Conservation (phyloP, 1,140 invertebrate genomes). For the Coelopa frigida region DNA sequence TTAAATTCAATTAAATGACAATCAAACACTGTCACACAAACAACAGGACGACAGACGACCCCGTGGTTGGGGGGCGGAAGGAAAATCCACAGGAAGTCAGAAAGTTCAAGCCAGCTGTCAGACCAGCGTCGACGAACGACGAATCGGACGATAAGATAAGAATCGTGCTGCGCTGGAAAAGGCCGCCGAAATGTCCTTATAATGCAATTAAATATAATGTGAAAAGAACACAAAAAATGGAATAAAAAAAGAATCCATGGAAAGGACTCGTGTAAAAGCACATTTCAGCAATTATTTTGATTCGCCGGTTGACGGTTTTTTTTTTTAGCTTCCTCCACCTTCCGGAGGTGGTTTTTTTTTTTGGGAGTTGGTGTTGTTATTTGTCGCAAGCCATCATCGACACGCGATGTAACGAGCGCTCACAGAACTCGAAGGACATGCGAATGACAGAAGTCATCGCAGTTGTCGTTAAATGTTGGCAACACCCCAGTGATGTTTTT, state of each 20-base stretch:
- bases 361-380: slow-evolving; percentile 9
- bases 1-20: slow-evolving; percentile 45
- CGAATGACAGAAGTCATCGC: slow-evolving; percentile 14
- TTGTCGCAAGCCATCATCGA: slow-evolving; percentile 33
- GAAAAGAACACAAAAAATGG: slow-evolving; percentile 14
- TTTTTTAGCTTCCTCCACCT: slow-evolving; percentile 12
- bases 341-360: slow-evolving; percentile 14
- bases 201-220: slow-evolving; percentile 12
- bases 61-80: too few species aligned
- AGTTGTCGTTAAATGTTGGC: slow-evolving; percentile 1
- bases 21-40: slow-evolving; percentile 43
- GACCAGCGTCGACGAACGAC: too few species aligned
- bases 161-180: too few species aligned
- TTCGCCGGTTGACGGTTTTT: slow-evolving; percentile 16
- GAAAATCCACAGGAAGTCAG: too few species aligned
- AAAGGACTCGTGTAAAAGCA: too few species aligned
- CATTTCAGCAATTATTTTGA: slow-evolving; percentile 39
- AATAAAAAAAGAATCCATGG: slow-evolving; percentile 38
- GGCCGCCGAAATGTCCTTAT: slow-evolving; percentile 17
- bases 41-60: too few species aligned
- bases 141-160: too few species aligned
- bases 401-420: slow-evolving; percentile 27
- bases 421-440: neutral
- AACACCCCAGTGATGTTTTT: slow-evolving; percentile 4
- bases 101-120: too few species aligned